Evolutionary conservation across 2,797 vertebrate genomes (phyloP).

Genomic region (Geotrypetes seraphini): DNA sequence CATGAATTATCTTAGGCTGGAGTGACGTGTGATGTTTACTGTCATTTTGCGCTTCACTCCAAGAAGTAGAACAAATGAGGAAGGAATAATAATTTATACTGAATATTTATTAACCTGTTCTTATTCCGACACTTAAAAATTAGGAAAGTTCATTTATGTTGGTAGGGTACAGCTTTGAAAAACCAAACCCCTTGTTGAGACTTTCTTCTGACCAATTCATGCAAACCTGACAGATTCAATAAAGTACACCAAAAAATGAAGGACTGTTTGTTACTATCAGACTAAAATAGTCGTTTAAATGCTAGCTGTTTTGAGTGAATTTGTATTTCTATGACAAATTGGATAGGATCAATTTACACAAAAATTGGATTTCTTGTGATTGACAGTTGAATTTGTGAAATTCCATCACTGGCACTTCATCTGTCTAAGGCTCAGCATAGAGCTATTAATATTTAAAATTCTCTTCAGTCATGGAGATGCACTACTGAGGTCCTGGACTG

Average conservation of each 20-base stretch:
- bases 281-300: constrained; percentile 12
- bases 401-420: constrained; percentile 2
- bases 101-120: no score
- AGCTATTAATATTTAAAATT: background rate
- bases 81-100: no score
- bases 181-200: constrained; percentile 13
- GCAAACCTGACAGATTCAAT: constrained; percentile 31
- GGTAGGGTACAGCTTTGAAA: constrained; percentile 22
- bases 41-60: no score
- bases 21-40: no score
- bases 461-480: no score
- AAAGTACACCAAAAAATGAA: constrained; percentile 26
- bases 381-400: constrained; percentile 11
- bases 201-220: constrained; percentile 23
- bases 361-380: constrained; percentile 13
- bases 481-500: no score
- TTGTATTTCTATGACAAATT: constrained; percentile 26
- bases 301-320: constrained; percentile 9
- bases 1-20: no score
- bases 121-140: no score
- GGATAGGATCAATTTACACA: constrained; percentile 9
- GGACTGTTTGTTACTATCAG: constrained; percentile 15
- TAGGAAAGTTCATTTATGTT: constrained; percentile 13
- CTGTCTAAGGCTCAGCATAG: background rate
- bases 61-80: no score